Base-by-base conservation (phyloP, 2,797 vertebrate genomes). In the Cyprinodon diabolis region DNA sequence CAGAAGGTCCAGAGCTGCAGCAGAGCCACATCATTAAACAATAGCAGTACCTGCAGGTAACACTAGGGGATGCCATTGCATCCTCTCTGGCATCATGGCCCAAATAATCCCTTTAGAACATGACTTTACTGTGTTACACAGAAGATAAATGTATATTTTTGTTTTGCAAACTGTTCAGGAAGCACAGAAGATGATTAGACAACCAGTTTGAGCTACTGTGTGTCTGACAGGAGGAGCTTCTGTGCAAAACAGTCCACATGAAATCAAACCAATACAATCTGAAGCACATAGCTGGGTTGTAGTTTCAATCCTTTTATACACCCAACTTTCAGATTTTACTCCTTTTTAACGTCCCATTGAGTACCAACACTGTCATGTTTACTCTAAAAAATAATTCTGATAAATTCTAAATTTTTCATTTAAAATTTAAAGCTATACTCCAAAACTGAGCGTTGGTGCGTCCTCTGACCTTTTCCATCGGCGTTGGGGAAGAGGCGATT, bases 401-500 rank as follows among this genome's bases (percentile, higher is more conserved):
- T 58, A 6, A 4, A 58, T 35, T 30, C 11, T 15, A 14, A 15
- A 51, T 4, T 4, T 17, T 17, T 51, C 7, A 5, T 51, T 60
- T 10, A 30, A 30, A 3, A 19, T 6, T 12, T 40, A 43, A 62
- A 40, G 3, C 19, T 40, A 1, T 9, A 6, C 17, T 23, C 14
- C 2, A 23, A 1, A 25, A 30, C 23, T 4, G 15, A 43, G 21
- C 40, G 13, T 4, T 2, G 2, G 15, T 12, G 21, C 0, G 12
- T 4, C 21, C 40, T 79, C 84, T 83, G 23, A 97, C 96, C 96
- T 95, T 97, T 97, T 37, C 90, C 90, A 68, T 97, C 96, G 0
- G 96, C 95, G 14, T 95, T 95, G 69, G 95, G 94, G 66, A 96
- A 97, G 1, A 98, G 93, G 19, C 95, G 95, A 89, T 93, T 91